Percentiles rank a stretch among this genome's conserved stretches.
Conservation (phyloP, 37 sponge, comb jelly and placozoan genomes). For the Aplysina aerophoba region DNA sequence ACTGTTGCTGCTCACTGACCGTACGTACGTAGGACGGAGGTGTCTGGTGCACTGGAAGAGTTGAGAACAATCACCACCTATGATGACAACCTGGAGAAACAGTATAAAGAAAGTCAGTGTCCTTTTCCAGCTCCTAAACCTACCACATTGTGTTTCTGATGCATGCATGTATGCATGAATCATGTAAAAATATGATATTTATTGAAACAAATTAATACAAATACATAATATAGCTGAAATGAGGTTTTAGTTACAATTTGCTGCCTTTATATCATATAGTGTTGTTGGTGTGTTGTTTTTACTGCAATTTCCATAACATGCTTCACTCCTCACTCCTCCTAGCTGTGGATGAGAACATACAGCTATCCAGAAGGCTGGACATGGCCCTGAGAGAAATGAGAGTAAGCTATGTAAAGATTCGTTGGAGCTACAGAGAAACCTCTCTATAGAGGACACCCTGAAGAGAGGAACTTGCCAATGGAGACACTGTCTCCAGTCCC, state of each 20-base stretch:
- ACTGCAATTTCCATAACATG: no score
- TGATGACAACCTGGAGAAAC: conserved; percentile 86
- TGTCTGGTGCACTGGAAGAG: conserved; percentile 67
- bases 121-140: not conserved
- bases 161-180: not conserved
- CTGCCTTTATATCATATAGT: no score
- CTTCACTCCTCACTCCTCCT: no score
- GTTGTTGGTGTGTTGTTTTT: no score
- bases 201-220: not conserved
- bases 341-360: conserved; percentile 70
- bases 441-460: no score
- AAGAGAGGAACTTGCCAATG: no score
- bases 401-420: conserved; percentile 35
- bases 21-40: conserved; percentile 26
- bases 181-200: not conserved
- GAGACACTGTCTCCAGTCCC: no score
- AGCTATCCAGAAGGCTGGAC: conserved; percentile 57
- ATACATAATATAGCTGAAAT: not conserved
- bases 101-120: conserved; percentile 84
- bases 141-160: no score
- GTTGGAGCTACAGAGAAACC: not conserved
- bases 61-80: conserved; percentile 79
- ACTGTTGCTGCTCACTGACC: not conserved
- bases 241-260: no score
- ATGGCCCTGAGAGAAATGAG: conserved; percentile 78